Evolutionary conservation across 1,140 invertebrate genomes (phyloP), one percentile per base, ranked within the genome.

Genomic region (Proctacanthus coquilletti): DNA sequence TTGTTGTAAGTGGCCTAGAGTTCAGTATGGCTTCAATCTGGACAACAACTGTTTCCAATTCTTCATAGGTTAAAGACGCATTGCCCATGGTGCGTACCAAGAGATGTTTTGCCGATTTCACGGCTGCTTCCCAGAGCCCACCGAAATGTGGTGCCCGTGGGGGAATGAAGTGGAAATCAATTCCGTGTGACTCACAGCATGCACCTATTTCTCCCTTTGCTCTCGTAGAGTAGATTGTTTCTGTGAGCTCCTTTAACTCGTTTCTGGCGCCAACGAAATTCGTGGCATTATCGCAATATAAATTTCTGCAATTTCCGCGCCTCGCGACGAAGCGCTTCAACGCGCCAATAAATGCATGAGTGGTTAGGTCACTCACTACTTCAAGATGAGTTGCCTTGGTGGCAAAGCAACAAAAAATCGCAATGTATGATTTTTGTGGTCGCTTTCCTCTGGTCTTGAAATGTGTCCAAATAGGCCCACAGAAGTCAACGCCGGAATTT

Each of bases 341-440:
- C 6, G 45, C 45, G 13, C 34, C 29, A 3, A 61, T 18, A 39
- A 53, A 61, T 13, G 34, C 40, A 2, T 46, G 42, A 11, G 50
- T 49, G 17, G 39, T 42, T 4, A 58, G 36, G 23, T 46, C 44
- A 14, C 29, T 36, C 8, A 52, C 46, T 2, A 49, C 27, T 39
- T 60, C 56, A 11, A 59, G 25, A 21, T 58, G 50, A 3, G 52
- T 38, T 1, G 57, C 52, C 21, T 46, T 42, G 5, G 49, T 49
- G 0, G 38, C 27, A 6, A 48, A 34, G 39, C 54, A 59, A 2
- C 43, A 41, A 40, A 56, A 56, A 6, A 61, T 5, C 14, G 34
- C 38, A 9, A 60, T 40, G 34, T 52, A 55, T 43, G 29, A 33
- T 39, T 38, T 19, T 42, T 45, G 39, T 2, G 39, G 20, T 34